Conservation (phyloP, 1,140 invertebrate genomes). For the Frieseomelitta varia region DNA sequence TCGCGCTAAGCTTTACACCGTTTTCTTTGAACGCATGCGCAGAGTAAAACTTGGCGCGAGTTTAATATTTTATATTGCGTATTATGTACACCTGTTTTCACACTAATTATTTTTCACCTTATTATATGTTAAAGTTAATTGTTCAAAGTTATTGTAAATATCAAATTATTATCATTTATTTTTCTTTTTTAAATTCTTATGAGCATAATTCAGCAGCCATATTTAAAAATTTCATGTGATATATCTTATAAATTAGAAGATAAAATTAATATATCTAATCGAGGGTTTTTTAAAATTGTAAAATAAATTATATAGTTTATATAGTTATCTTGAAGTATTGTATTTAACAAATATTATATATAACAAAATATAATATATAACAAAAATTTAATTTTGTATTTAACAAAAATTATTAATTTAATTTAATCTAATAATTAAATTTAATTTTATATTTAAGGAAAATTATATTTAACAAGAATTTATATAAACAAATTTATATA, state of each 20-base stretch:
- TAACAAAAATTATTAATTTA: background rate
- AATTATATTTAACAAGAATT: no score
- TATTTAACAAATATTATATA: no score
- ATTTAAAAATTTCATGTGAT: background rate
- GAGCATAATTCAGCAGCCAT: background rate
- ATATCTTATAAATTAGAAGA: background rate
- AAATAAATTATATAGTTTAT: background rate
- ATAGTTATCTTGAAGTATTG: no score
- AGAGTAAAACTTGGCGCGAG: slow-evolving; percentile 25
- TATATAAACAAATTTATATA: no score
- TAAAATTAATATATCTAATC: background rate
- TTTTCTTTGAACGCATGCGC: slow-evolving; percentile 23
- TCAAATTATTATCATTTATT: background rate
- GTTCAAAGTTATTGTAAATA: background rate
- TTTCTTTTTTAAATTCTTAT: background rate
- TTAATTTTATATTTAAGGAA: no score
- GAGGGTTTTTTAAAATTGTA: background rate
- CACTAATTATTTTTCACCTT: background rate
- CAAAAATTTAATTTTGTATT: background rate
- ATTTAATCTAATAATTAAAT: no score
- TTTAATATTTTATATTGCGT: background rate
- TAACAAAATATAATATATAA: no score
- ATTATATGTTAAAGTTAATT: background rate
- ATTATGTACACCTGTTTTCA: background rate
- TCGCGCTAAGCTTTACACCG: slow-evolving; percentile 21